Base-by-base conservation (phyloP, 2,797 vertebrate genomes). In the Amniataba percoides region DNA sequence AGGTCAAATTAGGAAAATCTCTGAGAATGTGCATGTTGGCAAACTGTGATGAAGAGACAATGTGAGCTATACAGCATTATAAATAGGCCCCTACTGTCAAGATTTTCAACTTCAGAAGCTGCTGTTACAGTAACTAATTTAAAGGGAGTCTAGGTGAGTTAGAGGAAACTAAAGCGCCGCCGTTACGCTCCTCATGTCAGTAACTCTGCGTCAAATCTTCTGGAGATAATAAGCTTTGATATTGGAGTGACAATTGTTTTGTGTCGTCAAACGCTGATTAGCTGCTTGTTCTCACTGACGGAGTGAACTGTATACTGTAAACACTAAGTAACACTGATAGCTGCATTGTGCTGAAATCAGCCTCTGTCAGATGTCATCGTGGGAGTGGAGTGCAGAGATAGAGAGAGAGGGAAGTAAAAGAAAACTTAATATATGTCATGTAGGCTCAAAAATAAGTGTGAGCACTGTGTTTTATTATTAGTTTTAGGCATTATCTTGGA, bases 251-350 rank as follows among this genome's bases (percentile, higher is more conserved):
- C 62, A 49, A n/a, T 40, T 48, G 40, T 48, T 68, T 42, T 46
- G 52, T 67, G 53, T 45, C 43, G 48, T 27, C 42, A 61, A 12
- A 52, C 53, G 46, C 42, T 48, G 77, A 82, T 77, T 36, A 56
- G 66, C 73, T 45, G 25, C 42, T 67, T 63, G 61, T 80, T 74
- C 66, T 58, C 58, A 1, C 65, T 56, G 60, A 80, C 74, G 42
- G 49, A 56, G 43, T 10, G 55, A 56, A 25, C 15, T 39, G 49
- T 23, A 19, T 42, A 31, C 51, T 21, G 13, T 51, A 39, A 36
- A 36, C 34, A 36, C 34, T 7, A 36, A 60, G 56, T 53, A 45
- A 52, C 59, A 48, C 40, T 74, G 67, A 63, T 67, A 6, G 34
- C 48, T 60, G 31, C 15, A 25, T 36, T 49, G 14, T 58, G 27